phyloP scores from a whole-genome alignment of 2,797 vertebrate genomes.

The Bryconaethiops microstoma region DNA sequence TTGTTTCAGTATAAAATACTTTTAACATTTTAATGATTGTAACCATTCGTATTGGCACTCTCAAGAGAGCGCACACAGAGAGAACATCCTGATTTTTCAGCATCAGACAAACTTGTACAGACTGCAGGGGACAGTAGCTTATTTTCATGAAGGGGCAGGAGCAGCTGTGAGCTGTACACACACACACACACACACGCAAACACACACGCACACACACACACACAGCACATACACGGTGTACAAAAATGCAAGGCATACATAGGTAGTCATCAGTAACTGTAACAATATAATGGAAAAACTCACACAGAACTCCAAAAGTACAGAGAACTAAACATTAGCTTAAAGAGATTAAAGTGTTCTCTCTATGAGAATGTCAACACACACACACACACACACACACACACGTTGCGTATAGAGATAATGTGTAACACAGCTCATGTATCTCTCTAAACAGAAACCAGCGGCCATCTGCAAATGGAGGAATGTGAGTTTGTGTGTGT shows the following conservation, averaged over 20 bases:
- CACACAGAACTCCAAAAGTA: background rate
- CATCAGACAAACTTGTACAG: too few relatives aligned
- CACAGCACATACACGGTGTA: background rate
- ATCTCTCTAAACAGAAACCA: constrained; percentile 78
- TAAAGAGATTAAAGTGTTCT: background rate
- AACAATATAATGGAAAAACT: background rate
- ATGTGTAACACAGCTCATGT: constrained; percentile 72
- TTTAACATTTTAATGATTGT: too few relatives aligned
- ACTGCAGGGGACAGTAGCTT: too few relatives aligned
- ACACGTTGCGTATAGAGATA: constrained; percentile 15
- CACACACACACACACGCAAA: background rate
- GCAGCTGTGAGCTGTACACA: too few relatives aligned
- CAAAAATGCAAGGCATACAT: background rate
- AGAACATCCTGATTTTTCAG: too few relatives aligned
- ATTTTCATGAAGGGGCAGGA: too few relatives aligned
- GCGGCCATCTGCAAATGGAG: constrained; percentile 77
- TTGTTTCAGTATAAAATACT: too few relatives aligned
- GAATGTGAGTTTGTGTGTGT: constrained; percentile 81
- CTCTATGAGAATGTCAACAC: constrained; percentile 6
- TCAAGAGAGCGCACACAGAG: too few relatives aligned
- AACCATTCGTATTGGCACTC: too few relatives aligned
- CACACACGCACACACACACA: too few relatives aligned
- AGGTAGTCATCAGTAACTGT: background rate
- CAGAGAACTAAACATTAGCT: background rate
- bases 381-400: constrained; percentile 16